Evolutionary conservation across 30 jellyfish, hydroid and myxozoan species (phyloP), one percentile per base, ranked within the genome.

Genomic region (Haliclystus octoradiatus): DNA sequence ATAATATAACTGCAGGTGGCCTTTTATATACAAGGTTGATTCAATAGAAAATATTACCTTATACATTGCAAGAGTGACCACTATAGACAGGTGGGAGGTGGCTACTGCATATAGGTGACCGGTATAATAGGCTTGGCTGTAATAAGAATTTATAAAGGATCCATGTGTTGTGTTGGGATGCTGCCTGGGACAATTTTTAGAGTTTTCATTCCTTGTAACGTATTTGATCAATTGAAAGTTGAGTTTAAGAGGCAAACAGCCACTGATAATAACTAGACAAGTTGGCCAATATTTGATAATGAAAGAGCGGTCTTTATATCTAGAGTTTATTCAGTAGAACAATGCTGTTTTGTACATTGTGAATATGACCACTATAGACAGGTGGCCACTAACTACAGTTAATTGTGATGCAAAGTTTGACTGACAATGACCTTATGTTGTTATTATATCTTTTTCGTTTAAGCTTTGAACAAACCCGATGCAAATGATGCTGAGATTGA

Each of bases 401-500:
- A n/a, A n/a, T n/a, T n/a, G 13, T 3, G 63, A 2, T 29, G 26
- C 7, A 1, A 3, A 24, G 23, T 63, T 63, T 63, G 34, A 2
- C 30, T 60, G 26, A 65, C 68, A 26, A 14, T 65, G 19, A 12
- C 26, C 19, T 31, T 69, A 23, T 69, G 14, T 2, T 19, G 9
- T 5, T 40, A 19, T 9, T 19, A 40, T 40, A 19, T 40, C 14
- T 40, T 40, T 40, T 9, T 40, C 33, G 35, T 53, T 64, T 1
- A 32, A 88, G 97, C 94, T 7, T 66, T 88, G 22, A 88, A 88
- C 68, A 88, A 88, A 15, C 76, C 94, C 3, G 97, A 79, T 69
- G 97, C 97, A 32, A 76, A 68, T 26, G 97, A 88, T 72, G 52
- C 97, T 0, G 97, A 88, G 33, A 88, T 88, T 0, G 97, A 88